Evolutionary conservation across 1,140 invertebrate species (phyloP), one percentile per base, ranked within the genome.

Genomic region (Cylas formicarius): DNA sequence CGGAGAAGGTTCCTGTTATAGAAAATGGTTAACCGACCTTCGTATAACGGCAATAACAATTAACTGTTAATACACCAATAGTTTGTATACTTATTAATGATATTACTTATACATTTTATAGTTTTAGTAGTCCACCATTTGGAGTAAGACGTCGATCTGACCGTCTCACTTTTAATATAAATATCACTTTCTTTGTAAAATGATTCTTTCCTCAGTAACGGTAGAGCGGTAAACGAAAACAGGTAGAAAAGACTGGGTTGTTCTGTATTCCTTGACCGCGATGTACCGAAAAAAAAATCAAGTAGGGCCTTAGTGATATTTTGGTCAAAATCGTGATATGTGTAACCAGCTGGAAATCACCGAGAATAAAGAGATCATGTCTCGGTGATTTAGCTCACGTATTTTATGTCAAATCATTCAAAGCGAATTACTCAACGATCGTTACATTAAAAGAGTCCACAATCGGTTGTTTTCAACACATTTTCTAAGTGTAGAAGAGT

Each of bases 1-100:
- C n/a, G n/a, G n/a, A n/a, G n/a, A n/a, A n/a, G n/a, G n/a, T n/a
- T n/a, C n/a, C 35, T 37, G 35, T 37, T 37, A 37, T 37, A 37
- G n/a, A n/a, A 37, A 37, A 37, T 37, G 35, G 35, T 37, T 37
- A 37, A 37, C 35, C 35, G 26, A 9, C 26, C 26, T 37, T 17
- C n/a, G n/a, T n/a, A 13, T 23, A 37, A 37, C 35, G 26, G 14
- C 35, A 23, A 37, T 20, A 21, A 18, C n/a, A 24, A 23, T 23
- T 22, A n/a, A n/a, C n/a, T n/a, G n/a, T 37, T 37, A 10, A 37
- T 24, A 37, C 35, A 37, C 18, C 35, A 11, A 37, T 37, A 37
- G n/a, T n/a, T n/a, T n/a, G n/a, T n/a, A n/a, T n/a, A n/a, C n/a
- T n/a, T n/a, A n/a, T n/a, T n/a, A n/a, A n/a, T n/a, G n/a, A n/a